Evolutionary conservation across 2,888 invertebrate genomes (phyloP).

Genomic region (Quadroppia sp.): DNA sequence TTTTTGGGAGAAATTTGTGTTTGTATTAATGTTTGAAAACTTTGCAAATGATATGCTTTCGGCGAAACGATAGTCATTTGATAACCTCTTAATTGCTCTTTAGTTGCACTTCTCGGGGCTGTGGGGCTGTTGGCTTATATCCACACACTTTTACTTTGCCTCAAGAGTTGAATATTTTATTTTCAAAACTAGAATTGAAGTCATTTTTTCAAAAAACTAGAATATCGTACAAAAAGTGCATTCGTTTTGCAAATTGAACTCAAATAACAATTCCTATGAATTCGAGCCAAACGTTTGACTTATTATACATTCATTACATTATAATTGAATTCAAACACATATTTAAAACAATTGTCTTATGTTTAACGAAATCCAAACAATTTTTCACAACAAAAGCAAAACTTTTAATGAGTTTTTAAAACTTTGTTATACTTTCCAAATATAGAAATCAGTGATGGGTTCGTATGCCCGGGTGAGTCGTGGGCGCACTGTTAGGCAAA

Average conservation of each 20-base stretch:
- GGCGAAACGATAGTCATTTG: constrained; percentile 10
- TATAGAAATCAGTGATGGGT: constrained; percentile 86
- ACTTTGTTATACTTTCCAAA: not conserved
- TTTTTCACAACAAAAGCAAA: no score
- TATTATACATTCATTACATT: not conserved
- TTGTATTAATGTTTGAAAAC: not conserved
- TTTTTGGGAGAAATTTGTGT: not conserved
- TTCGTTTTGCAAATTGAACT: not conserved
- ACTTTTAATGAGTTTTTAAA: not conserved
- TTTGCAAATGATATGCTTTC: not conserved
- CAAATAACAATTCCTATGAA: not conserved
- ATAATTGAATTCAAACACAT: no score
- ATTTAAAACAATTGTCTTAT: no score
- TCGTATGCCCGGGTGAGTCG: constrained; percentile 53
- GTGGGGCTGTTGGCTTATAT: constrained; percentile 16
- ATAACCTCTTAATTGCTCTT: constrained; percentile 22
- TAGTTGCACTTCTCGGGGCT: constrained; percentile 3
- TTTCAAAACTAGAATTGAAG: not conserved
- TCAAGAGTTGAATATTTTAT: constrained; percentile 11
- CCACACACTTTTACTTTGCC: constrained; percentile 32
- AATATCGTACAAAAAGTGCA: not conserved
- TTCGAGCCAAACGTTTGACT: not conserved
- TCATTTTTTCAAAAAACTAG: not conserved
- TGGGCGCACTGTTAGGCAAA: not conserved
- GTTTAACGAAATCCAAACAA: no score